Evolutionary conservation across 2,888 invertebrate species (phyloP).

Genomic region (Molanna angustata): DNA sequence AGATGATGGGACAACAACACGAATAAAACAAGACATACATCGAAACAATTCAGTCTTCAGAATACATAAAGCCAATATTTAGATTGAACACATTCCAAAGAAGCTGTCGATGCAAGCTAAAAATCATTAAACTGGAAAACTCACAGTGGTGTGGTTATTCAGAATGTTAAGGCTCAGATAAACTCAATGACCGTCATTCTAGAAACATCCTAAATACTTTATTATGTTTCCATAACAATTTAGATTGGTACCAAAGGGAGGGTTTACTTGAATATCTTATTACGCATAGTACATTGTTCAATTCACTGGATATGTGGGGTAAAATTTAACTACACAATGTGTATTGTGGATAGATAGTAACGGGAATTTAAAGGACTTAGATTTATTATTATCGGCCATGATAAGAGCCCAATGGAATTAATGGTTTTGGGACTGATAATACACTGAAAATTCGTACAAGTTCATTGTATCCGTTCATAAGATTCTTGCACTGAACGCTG

Average conservation of each 20-base stretch:
- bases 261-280: slow-evolving; percentile 16
- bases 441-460: too few relatives aligned
- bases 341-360: not conserved
- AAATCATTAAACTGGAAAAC: slow-evolving; percentile 12
- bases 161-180: slow-evolving; percentile 15
- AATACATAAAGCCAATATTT: not conserved
- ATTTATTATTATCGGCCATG: not conserved
- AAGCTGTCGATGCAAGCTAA: slow-evolving; percentile 1
- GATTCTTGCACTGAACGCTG: too few relatives aligned
- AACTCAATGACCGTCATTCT: slow-evolving; percentile 23
- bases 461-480: too few relatives aligned
- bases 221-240: slow-evolving; percentile 20
- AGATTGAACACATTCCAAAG: too few relatives aligned
- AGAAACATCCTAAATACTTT: slow-evolving; percentile 13
- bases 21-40: too few relatives aligned
- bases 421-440: not conserved
- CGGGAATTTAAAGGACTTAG: not conserved
- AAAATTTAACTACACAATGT: not conserved
- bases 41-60: too few relatives aligned
- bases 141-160: slow-evolving; percentile 6
- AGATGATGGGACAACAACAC: too few relatives aligned
- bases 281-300: slow-evolving; percentile 8
- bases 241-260: slow-evolving; percentile 7
- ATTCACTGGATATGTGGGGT: not conserved
- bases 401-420: not conserved